A percentile compares a stretch with the other conserved stretches of the same genome.
Conservation (phyloP, 2,888 invertebrate genomes). For the Vanessa cardui region DNA sequence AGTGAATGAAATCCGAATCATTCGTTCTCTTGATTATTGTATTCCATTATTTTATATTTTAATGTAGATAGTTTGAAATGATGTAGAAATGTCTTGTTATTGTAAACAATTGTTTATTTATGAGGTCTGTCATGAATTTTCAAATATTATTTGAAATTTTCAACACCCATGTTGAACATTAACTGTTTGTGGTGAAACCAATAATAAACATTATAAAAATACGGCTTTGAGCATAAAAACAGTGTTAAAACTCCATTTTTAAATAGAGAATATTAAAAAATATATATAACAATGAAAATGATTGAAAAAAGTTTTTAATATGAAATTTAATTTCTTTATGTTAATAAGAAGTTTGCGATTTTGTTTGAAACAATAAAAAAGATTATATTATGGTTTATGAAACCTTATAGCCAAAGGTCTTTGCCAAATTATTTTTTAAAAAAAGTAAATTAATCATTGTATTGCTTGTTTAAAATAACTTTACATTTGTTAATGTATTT, state of each 20-base stretch:
- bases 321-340: conserved; percentile 4
- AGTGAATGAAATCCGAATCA: background rate
- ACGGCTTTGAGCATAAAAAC: conserved; percentile 4
- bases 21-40: background rate
- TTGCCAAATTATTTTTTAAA: background rate
- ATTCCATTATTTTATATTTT: background rate
- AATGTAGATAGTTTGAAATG: conserved; percentile 8
- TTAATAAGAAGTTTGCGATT: background rate
- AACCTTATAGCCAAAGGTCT: background rate
- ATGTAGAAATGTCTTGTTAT: background rate
- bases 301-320: background rate
- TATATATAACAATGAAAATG: background rate
- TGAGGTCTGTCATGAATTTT: background rate
- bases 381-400: background rate
- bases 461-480: conserved; percentile 1
- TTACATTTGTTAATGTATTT: background rate
- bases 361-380: background rate
- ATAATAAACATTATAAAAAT: background rate
- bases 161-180: too few species aligned
- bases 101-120: too few species aligned
- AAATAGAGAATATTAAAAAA: background rate
- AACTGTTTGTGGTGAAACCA: conserved; percentile 5
- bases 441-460: background rate
- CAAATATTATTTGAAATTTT: background rate
- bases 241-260: background rate